phyloP scores from a whole-genome alignment of 2,888 invertebrate genomes.

The Antheraea assamensis region DNA sequence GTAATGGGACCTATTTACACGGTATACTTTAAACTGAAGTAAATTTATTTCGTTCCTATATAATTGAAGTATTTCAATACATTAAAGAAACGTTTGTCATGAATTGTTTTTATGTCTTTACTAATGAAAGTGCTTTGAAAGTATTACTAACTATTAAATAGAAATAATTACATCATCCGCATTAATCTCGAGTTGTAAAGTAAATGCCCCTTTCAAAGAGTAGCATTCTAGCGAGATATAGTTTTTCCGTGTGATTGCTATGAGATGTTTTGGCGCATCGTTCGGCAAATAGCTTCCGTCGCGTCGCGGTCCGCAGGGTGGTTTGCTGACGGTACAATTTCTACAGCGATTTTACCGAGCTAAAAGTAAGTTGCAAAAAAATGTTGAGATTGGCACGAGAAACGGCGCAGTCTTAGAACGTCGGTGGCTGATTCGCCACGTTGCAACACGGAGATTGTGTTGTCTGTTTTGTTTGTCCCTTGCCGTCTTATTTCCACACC shows the following conservation, averaged over 20 bases:
- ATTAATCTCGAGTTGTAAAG: constrained; percentile 64
- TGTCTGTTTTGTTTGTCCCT: constrained; percentile 76
- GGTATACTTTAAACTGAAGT: background rate
- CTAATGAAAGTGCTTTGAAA: background rate
- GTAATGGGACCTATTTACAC: constrained; percentile 22
- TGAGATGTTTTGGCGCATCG: constrained; percentile 80
- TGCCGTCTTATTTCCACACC: constrained; percentile 74
- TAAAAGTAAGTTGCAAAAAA: constrained; percentile 63
- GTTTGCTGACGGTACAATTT: constrained; percentile 74
- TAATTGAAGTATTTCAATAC: background rate
- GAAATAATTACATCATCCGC: constrained; percentile 68
- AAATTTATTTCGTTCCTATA: background rate
- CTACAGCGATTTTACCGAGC: constrained; percentile 52
- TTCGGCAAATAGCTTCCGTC: constrained; percentile 74
- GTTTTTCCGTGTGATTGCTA: constrained; percentile 77
- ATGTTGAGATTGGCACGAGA: constrained; percentile 73
- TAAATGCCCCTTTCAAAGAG: constrained; percentile 73
- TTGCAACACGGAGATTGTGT: constrained; percentile 77
- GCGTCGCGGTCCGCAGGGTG: constrained; percentile 73
- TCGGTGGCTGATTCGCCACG: constrained; percentile 72
- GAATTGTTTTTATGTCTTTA: background rate
- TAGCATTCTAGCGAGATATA: constrained; percentile 74
- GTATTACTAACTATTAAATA: constrained; percentile 71
- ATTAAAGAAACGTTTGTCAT: background rate
- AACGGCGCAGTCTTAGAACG: constrained; percentile 69